phyloP scores from a whole-genome alignment of 1,140 invertebrate species.

The Adelges cooleyi region DNA sequence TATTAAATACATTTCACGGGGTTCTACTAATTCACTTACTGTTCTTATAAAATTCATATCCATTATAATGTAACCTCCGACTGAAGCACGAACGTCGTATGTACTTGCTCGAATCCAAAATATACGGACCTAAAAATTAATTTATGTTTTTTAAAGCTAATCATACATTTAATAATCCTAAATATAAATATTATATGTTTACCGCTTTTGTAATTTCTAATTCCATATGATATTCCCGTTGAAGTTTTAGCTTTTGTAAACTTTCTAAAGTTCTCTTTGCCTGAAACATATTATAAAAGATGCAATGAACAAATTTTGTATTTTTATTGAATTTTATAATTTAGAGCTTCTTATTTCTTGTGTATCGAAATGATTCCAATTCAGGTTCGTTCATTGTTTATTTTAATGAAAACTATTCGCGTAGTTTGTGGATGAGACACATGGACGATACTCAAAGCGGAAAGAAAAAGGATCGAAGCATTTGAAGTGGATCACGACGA shows the following conservation, averaged over 20 bases:
- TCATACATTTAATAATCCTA: not conserved
- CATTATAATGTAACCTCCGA: conserved; percentile 6
- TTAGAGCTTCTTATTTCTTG: too few relatives aligned
- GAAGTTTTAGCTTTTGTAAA: not conserved
- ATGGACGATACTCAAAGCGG: too few relatives aligned
- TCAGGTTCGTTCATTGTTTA: too few relatives aligned
- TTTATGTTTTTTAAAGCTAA: too few relatives aligned
- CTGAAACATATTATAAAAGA: not conserved
- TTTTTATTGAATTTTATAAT: not conserved
- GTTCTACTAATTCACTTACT: not conserved
- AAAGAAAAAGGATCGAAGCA: too few relatives aligned
- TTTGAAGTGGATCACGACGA: too few relatives aligned
- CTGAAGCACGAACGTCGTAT: not conserved
- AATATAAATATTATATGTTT: not conserved
- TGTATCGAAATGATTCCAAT: too few relatives aligned
- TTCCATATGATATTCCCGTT: not conserved
- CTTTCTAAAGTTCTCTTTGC: not conserved
- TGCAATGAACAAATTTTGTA: not conserved
- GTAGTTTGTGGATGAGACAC: too few relatives aligned
- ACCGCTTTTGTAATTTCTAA: not conserved
- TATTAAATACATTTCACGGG: too few relatives aligned
- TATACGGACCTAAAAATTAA: not conserved
- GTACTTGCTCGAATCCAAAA: not conserved
- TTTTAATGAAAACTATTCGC: too few relatives aligned
- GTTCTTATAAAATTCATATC: conserved; percentile 1